A percentile compares a stretch with the other conserved stretches of the same genome.
Evolutionary conservation across 1,140 invertebrate genomes (phyloP).

Genomic region (Dendrolimus punctatus): DNA sequence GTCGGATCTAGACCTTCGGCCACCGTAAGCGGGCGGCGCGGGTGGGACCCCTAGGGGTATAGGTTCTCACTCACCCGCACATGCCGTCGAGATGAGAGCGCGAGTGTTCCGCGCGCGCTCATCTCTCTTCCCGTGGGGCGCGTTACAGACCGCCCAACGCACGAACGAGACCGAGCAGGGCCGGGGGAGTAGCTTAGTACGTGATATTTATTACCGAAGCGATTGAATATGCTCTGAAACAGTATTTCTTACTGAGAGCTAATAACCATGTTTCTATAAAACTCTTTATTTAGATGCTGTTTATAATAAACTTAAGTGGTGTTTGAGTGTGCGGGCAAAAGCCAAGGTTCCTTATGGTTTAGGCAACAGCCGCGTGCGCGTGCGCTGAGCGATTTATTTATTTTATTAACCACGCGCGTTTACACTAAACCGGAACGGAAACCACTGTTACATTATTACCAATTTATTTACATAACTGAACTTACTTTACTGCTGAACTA

Average conservation of each 20-base stretch:
- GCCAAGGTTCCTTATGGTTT: conserved; percentile 25
- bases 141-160: no score
- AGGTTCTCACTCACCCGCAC: no score
- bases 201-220: no score
- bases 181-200: no score
- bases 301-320: conserved; percentile 26
- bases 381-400: conserved; percentile 45
- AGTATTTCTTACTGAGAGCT: background rate
- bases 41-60: no score
- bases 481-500: background rate
- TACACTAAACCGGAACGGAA: conserved; percentile 30
- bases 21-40: no score
- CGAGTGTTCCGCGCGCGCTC: no score
- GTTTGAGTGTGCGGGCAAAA: conserved; percentile 24
- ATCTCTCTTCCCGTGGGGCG: no score
- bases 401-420: conserved; percentile 44
- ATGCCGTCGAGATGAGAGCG: no score
- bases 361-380: conserved; percentile 17
- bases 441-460: conserved; percentile 20
- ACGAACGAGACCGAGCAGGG: no score
- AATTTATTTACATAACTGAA: conserved; percentile 18
- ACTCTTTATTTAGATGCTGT: conserved; percentile 14
- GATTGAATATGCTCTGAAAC: no score
- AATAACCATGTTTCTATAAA: conserved; percentile 6
- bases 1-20: no score